phyloP scores from a whole-genome alignment of 2,888 invertebrate species.

The Oxyteleia sp. region DNA sequence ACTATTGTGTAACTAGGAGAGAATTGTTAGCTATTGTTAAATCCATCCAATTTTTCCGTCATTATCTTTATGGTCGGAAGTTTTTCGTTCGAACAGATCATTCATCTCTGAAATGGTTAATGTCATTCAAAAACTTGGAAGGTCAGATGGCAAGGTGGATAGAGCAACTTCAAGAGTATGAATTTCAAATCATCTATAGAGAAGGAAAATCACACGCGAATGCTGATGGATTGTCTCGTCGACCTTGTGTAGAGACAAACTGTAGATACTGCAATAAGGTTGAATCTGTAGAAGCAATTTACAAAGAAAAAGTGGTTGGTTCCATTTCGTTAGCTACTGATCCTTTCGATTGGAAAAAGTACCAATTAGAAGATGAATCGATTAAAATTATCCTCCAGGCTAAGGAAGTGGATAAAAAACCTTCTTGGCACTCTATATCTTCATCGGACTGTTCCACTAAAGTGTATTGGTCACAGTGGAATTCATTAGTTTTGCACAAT shows the following conservation, averaged over 20 bases:
- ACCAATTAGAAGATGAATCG: constrained; percentile 5
- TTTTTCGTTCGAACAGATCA: constrained; percentile 39
- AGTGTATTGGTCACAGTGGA: constrained; percentile 72
- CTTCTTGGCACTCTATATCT: too few species aligned
- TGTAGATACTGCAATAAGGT: constrained; percentile 52
- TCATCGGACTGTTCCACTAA: constrained; percentile 23
- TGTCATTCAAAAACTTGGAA: constrained; percentile 81
- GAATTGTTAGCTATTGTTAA: constrained; percentile 4
- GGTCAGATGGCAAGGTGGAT: constrained; percentile 82
- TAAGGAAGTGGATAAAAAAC: constrained; percentile 6
- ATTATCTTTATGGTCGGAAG: constrained; percentile 37
- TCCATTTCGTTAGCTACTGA: constrained; percentile 3
- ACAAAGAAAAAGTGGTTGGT: constrained; percentile 18
- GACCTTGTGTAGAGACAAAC: constrained; percentile 62
- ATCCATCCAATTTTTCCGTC: constrained; percentile 6
- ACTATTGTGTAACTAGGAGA: constrained; percentile 2
- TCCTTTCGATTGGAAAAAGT: not conserved
- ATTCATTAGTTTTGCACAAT: constrained; percentile 64
- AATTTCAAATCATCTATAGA: constrained; percentile 78
- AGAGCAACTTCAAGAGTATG: constrained; percentile 77
- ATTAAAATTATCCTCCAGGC: constrained; percentile 24
- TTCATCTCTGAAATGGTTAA: constrained; percentile 80
- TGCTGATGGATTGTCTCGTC: constrained; percentile 75
- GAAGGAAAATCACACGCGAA: constrained; percentile 73
- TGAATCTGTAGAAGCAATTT: constrained; percentile 6